Conservation (phyloP, 2,888 invertebrate species). For the Leptarthrus brevirostris region DNA sequence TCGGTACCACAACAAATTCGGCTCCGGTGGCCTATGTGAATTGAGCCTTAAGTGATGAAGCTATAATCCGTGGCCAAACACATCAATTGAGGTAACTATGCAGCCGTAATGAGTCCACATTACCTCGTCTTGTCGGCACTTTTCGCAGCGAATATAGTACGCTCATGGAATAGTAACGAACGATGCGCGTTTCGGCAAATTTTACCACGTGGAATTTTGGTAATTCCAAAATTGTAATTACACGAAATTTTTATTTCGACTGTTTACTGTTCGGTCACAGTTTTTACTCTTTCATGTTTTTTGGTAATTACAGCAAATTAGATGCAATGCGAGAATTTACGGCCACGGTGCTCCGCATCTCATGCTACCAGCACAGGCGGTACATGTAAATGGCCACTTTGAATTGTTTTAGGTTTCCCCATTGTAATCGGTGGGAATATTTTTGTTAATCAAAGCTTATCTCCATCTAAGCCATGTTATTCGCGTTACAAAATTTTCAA, state of each 20-base stretch:
- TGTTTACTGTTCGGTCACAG: conserved; percentile 43
- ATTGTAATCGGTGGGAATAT: conserved; percentile 28
- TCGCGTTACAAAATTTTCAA: conserved; percentile 39
- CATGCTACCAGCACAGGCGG: conserved; percentile 10
- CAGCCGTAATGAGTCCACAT: conserved; percentile 24
- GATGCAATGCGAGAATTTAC: conserved; percentile 48
- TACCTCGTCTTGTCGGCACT: conserved; percentile 5
- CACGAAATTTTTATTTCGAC: conserved; percentile 51
- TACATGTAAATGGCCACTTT: not conserved
- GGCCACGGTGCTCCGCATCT: not conserved
- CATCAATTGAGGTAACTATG: conserved; percentile 30
- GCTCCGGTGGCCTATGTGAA: conserved; percentile 26
- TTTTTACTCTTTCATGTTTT: conserved; percentile 48
- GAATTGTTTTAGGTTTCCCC: conserved; percentile 26
- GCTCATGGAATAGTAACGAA: not conserved
- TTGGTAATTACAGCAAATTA: conserved; percentile 52
- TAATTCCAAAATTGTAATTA: conserved; percentile 47
- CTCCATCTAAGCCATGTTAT: conserved; percentile 18
- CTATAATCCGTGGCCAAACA: conserved; percentile 31
- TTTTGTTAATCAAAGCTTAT: conserved; percentile 34
- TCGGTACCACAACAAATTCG: not conserved
- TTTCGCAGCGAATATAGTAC: conserved; percentile 6
- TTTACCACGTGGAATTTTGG: conserved; percentile 29
- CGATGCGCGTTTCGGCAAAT: not conserved
- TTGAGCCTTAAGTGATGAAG: conserved; percentile 1